Base-by-base conservation (phyloP, 2,797 vertebrate genomes). In the Ciconia nigra region DNA sequence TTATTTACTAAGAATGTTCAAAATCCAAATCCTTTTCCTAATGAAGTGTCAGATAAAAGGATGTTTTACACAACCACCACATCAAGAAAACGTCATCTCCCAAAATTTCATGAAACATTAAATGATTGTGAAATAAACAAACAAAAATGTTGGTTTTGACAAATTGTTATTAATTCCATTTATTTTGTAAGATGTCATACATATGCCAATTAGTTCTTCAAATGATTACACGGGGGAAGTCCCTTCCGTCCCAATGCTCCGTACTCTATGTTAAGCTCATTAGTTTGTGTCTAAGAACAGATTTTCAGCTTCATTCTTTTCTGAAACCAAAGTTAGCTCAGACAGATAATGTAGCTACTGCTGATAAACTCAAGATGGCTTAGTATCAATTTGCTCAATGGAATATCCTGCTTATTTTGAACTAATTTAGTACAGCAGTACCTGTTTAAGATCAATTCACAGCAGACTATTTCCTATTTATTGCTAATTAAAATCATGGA, bases 401-500 rank as follows among this genome's bases (percentile, higher is more conserved):
- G 95, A 96, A 95, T 95, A 95, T 92, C 90, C 70, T 95, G 54
- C 93, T 91, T 94, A 91, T 96, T 93, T 89, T 66, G 84, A 83
- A 79, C 74, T 96, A 92, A 96, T 92, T 95, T 80, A 94, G 76
- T 90, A 70, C 58, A 97, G 91, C 72, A 24, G 82, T 90, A 92
- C 87, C 94, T 97, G 92, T 55, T 97, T 92, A 96, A 95, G 87
- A 97, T 97, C 94, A 96, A 93, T 95, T 92, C 37, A 61, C 72
- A 91, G 84, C 89, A 91, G 89, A 93, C 92, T 93, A 86, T 76
- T 96, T 95, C 93, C 94, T 96, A 94, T 92, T 96, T 96, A 97
- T 67, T 93, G 82, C 92, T 94, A 97, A 97, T 97, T 95, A 96
- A 93, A 97, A 91, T 79, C 15, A 88, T 41, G 3, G 92, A 96